phyloP scores from a whole-genome alignment of 2,797 vertebrate species.

The Ataeniobius toweri region DNA sequence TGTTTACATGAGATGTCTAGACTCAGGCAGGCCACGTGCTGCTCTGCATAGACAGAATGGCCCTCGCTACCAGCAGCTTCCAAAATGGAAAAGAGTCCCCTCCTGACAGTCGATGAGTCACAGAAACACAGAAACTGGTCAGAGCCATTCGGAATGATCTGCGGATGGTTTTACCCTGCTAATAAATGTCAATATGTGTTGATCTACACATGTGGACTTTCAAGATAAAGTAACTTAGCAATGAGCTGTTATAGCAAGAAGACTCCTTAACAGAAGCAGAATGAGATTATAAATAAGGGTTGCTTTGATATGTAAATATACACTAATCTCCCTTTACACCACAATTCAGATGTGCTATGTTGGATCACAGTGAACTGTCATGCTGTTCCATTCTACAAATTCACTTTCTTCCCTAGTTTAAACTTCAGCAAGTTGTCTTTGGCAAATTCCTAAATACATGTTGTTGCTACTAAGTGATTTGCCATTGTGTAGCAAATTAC shows the following conservation, averaged over 20 bases:
- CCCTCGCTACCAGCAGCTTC: slow-evolving; percentile 50
- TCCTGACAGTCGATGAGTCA: slow-evolving; percentile 60
- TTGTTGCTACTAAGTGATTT: too few relatives aligned
- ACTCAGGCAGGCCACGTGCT: slow-evolving; percentile 62
- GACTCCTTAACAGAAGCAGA: not conserved
- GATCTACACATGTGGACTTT: slow-evolving; percentile 57
- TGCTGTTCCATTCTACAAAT: too few relatives aligned
- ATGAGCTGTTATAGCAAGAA: slow-evolving; percentile 27
- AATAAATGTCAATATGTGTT: slow-evolving; percentile 47
- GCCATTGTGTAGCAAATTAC: too few relatives aligned
- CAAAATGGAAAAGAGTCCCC: slow-evolving; percentile 67
- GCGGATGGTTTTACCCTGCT: slow-evolving; percentile 43
- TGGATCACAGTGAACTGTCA: not conserved
- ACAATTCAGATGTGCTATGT: not conserved
- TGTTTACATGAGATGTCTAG: slow-evolving; percentile 77
- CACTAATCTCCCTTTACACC: not conserved
- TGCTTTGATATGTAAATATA: slow-evolving; percentile 36
- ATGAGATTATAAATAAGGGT: slow-evolving; percentile 20
- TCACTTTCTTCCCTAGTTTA: too few relatives aligned
- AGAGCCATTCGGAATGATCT: not conserved
- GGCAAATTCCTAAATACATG: too few relatives aligned
- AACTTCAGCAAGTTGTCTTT: too few relatives aligned
- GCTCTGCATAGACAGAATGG: slow-evolving; percentile 59
- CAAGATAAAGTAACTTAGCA: slow-evolving; percentile 27
- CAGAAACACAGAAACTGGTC: slow-evolving; percentile 38